These are phyloP conservation scores for Diarsia mendica DNA, from an alignment of 2,888 invertebrate species.

Conservation along the genomic window DNA sequence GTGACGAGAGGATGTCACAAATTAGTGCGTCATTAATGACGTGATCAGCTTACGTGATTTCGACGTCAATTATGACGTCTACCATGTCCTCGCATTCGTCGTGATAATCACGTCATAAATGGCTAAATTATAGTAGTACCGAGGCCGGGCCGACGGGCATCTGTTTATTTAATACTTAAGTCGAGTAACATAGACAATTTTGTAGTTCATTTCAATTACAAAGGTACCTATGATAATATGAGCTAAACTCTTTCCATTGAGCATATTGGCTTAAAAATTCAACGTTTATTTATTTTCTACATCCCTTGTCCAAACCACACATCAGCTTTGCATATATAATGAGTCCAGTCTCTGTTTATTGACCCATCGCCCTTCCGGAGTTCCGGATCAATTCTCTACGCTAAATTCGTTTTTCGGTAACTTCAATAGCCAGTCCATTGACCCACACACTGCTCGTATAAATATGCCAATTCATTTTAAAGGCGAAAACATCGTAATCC, in stretches of 20 bases:
- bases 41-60: too few species aligned
- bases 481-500: constrained; percentile 28
- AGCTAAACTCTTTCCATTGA: not conserved
- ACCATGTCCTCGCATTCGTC: too few species aligned
- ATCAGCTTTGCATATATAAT: constrained; percentile 3
- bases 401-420: constrained; percentile 12
- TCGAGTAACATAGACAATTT: not conserved
- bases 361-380: constrained; percentile 37
- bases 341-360: constrained; percentile 11
- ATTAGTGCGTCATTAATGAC: too few species aligned
- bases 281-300: not conserved
- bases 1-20: too few species aligned
- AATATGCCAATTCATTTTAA: constrained; percentile 26
- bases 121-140: too few species aligned
- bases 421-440: constrained; percentile 29
- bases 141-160: too few species aligned
- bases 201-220: not conserved
- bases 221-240: too few species aligned
- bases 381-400: constrained; percentile 26
- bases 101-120: too few species aligned
- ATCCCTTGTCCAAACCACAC: not conserved
- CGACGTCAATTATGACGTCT: too few species aligned
- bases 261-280: not conserved
- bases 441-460: constrained; percentile 5
- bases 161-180: too few species aligned